A percentile compares a stretch with the other conserved stretches of the same genome.
Evolutionary conservation across 2,113 vertebrate species (phyloP).

Genomic region (Loxodonta africana): DNA sequence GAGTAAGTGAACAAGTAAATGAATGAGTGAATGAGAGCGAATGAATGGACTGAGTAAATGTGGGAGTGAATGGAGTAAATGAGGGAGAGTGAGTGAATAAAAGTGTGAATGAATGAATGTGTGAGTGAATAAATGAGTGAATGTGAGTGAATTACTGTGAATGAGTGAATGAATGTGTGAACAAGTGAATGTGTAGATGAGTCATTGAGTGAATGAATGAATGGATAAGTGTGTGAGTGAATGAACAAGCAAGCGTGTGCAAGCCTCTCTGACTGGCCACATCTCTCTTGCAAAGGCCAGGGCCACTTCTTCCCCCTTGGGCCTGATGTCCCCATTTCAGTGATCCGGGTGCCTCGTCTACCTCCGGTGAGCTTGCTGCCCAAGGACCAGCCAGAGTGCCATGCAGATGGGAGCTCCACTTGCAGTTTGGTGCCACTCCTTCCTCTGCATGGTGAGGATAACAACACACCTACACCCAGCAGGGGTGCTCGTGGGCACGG

Average conservation of each 20-base stretch:
- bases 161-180: not conserved
- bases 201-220: not conserved
- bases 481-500: not conserved
- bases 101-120: not conserved
- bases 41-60: too few species aligned
- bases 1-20: fast-evolving
- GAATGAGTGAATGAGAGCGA: too few species aligned
- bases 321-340: not conserved
- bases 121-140: not conserved
- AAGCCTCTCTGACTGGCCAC: not conserved
- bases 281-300: not conserved
- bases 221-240: too few species aligned
- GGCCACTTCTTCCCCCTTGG: fast-evolving
- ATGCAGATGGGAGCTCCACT: not conserved
- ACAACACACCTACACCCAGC: not conserved
- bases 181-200: not conserved
- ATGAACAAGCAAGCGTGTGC: not conserved
- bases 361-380: not conserved
- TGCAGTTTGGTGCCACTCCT: not conserved
- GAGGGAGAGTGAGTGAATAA: too few species aligned
- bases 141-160: too few species aligned
- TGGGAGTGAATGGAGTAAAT: too few species aligned
- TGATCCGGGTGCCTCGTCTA: not conserved
- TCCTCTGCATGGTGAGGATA: not conserved
- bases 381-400: not conserved